Evolutionary conservation across 64 coral and sea anemone genomes (phyloP).

Genomic region (Actinia tenebrosa): DNA sequence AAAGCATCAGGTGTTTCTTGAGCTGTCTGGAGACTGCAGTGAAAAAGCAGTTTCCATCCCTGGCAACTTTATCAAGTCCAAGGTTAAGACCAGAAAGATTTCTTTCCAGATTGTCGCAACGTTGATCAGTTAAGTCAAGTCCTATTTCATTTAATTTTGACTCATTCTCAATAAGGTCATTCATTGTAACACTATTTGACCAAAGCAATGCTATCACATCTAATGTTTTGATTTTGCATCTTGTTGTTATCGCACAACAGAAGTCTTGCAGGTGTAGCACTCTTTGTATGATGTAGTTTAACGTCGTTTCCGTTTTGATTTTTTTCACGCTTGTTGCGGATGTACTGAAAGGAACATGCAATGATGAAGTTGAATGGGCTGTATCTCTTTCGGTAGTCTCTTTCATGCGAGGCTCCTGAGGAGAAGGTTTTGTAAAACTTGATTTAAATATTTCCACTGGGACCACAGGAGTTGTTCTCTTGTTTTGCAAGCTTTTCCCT

Average conservation of each 20-base stretch:
- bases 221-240: constrained; percentile 27
- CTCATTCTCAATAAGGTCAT: neutral
- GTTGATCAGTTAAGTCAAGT: constrained; percentile 24
- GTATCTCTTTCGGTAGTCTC: too few relatives aligned
- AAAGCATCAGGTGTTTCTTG: constrained; percentile 5
- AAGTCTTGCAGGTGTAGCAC: too few relatives aligned
- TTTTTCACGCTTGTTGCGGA: too few relatives aligned
- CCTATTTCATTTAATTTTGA: constrained; percentile 12
- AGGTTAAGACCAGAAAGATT: constrained; percentile 20
- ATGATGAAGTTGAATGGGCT: too few relatives aligned
- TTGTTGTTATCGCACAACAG: neutral
- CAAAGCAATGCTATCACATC: constrained; percentile 18
- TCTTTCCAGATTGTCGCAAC: constrained; percentile 19
- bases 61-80: neutral
- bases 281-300: too few relatives aligned
- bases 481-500: too few relatives aligned
- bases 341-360: too few relatives aligned
- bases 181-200: neutral
- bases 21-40: constrained; percentile 6
- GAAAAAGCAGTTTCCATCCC: constrained; percentile 38
- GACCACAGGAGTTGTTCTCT: too few relatives aligned
- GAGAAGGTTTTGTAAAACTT: too few relatives aligned
- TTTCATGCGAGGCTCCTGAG: too few relatives aligned
- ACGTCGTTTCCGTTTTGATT: too few relatives aligned
- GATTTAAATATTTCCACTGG: too few relatives aligned